Evolutionary conservation across 2,113 vertebrate genomes (phyloP).

Genomic region (Gasterosteus aculeatus): DNA sequence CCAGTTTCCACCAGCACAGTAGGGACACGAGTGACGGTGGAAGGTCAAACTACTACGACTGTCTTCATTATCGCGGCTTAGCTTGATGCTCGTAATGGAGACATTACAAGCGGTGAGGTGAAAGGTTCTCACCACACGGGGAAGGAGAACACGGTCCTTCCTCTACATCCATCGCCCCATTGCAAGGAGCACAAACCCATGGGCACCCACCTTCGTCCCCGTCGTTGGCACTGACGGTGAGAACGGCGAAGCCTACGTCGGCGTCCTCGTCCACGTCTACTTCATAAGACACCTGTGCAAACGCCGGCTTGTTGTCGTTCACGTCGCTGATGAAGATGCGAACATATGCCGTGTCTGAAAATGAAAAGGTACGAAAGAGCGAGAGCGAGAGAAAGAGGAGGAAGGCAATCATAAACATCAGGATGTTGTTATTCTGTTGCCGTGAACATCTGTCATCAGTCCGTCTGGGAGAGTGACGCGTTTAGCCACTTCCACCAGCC

Average conservation of each 20-base stretch:
- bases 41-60: too few species aligned
- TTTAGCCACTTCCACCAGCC: conserved; percentile 13
- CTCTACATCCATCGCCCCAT: background rate
- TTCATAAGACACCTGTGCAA: conserved; percentile 82
- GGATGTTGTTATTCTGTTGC: conserved; percentile 80
- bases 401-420: conserved; percentile 51
- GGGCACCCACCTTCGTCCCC: conserved; percentile 86
- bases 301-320: conserved; percentile 90
- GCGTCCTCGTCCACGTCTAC: conserved; percentile 87
- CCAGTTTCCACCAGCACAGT: too few species aligned
- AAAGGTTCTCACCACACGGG: conserved; percentile 15
- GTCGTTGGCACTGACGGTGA: conserved; percentile 87
- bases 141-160: background rate
- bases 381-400: conserved; percentile 2
- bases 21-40: too few species aligned
- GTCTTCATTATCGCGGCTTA: too few species aligned
- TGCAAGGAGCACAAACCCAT: background rate
- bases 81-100: too few species aligned
- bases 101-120: background rate
- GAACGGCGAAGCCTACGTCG: conserved; percentile 84
- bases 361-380: conserved; percentile 17
- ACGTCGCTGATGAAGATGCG: conserved; percentile 88
- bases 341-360: conserved; percentile 86
- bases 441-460: conserved; percentile 61
- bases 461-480: conserved; percentile 21